Percentiles rank a stretch among this genome's conserved stretches.
Evolutionary conservation across 2,888 invertebrate genomes (phyloP).

Genomic region (Drosophila anomelani): DNA sequence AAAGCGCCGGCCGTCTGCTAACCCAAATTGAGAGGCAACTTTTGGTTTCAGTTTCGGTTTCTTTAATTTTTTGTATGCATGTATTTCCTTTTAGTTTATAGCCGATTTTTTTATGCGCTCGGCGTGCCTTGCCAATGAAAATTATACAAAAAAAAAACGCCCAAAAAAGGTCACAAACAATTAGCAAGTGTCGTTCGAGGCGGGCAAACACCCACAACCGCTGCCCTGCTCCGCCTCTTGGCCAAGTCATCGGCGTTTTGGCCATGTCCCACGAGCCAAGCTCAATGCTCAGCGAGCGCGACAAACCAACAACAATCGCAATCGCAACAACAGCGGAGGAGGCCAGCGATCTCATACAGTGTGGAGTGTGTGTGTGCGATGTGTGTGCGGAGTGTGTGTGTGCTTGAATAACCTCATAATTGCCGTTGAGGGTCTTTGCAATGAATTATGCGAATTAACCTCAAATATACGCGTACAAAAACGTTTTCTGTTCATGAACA

Average conservation of each 20-base stretch:
- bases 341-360: constrained; percentile 48
- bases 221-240: constrained; percentile 25
- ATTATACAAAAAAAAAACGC: constrained; percentile 37
- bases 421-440: constrained; percentile 78
- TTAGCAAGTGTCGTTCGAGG: constrained; percentile 75
- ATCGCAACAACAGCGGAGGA: constrained; percentile 44
- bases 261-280: constrained; percentile 58
- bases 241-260: constrained; percentile 53
- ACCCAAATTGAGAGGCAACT: constrained; percentile 55
- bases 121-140: constrained; percentile 70
- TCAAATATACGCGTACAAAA: constrained; percentile 62
- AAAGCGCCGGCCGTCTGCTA: constrained; percentile 57
- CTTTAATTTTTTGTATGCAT: constrained; percentile 23
- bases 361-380: constrained; percentile 21
- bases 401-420: constrained; percentile 76
- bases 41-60: constrained; percentile 37
- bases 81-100: constrained; percentile 45
- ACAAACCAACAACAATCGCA: constrained; percentile 46
- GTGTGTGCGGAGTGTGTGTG: constrained; percentile 12
- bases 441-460: constrained; percentile 80
- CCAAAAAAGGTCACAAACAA: constrained; percentile 77
- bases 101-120: constrained; percentile 58
- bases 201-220: constrained; percentile 63
- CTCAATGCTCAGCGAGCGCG: constrained; percentile 69
- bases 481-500: constrained; percentile 61